Conservation (phyloP, 1,140 invertebrate species). For the Asobara japonica region DNA sequence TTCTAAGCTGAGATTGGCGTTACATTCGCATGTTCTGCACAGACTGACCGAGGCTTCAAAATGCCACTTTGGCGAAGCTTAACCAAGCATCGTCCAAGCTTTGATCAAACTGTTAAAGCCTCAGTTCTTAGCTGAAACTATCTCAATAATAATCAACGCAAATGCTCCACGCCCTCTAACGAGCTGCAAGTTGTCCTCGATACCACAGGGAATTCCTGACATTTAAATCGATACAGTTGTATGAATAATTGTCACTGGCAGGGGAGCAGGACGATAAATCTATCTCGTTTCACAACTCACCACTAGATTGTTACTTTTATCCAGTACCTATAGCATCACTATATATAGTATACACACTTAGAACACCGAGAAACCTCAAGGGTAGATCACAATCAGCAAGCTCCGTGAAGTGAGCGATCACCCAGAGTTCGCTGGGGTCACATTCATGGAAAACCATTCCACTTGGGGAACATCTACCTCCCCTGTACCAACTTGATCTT, state of each 20-base stretch:
- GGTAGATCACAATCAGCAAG: conserved; percentile 53
- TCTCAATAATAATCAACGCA: no score
- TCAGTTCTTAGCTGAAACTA: no score
- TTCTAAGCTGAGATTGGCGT: no score
- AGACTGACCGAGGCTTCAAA: no score
- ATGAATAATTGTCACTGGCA: conserved; percentile 63
- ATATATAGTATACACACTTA: no score
- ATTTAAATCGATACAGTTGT: conserved; percentile 12
- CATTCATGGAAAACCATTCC: conserved; percentile 30
- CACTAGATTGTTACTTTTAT: conserved; percentile 24
- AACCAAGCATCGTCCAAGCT: no score
- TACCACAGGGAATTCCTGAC: background rate
- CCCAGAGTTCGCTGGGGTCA: conserved; percentile 51
- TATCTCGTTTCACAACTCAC: conserved; percentile 38
- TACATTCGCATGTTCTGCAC: no score
- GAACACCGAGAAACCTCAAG: conserved; percentile 33
- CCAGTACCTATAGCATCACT: conserved; percentile 15
- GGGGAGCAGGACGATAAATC: conserved; percentile 58
- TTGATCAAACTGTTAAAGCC: no score
- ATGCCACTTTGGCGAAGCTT: no score
- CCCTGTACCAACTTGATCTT: background rate
- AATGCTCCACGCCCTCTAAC: background rate
- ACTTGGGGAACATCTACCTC: background rate
- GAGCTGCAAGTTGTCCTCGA: background rate
- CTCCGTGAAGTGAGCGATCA: conserved; percentile 55